Base-by-base conservation (phyloP, 2,797 vertebrate species). In the Gastrophryne carolinensis region DNA sequence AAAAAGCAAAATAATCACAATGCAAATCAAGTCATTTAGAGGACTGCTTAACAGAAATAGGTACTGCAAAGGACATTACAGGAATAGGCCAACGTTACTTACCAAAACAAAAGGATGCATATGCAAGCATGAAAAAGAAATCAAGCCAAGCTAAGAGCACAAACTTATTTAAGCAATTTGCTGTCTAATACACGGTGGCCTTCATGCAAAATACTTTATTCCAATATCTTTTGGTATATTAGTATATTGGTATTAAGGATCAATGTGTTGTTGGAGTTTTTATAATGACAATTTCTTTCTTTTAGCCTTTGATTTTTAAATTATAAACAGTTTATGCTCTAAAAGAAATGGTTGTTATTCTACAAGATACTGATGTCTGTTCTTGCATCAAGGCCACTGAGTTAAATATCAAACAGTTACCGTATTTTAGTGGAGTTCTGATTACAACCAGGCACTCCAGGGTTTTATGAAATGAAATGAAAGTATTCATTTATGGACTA, bases 101-200 rank as follows among this genome's bases (percentile, higher is more conserved):
- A 94, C 93, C 93, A 87, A 81, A 80, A 70, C 57, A 84, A 88
- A 89, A 84, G 79, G 79, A 84, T 88, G 81, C 81, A 85, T 82
- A 79, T 73, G 88, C 83, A 62, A 89, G 93, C 93, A 89, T 92
- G 88, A 68, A 84, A 82, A 81, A 79, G 79, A 86, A 78, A 80
- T 82, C 61, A 82, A 54, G 81, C 15, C 80, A 80, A 84, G 82
- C 80, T 81, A 82, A 86, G 56, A 87, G 85, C 80, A 80, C 79
- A 83, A 89, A 79, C 34, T 78, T 67, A 70, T 81, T 30, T 26
- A 49, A 27, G 54, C 19, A 24, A 52, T 17, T 73, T 21, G 34
- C 13, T 34, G 21, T 1, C 19, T 12, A 44, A 47, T 47, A 47
- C 17, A 47, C 17, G 21, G 17, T n/a, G n/a, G n/a, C n/a, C n/a